phyloP scores from a whole-genome alignment of 2,888 invertebrate genomes.

The Caenorhabditis sinica region DNA sequence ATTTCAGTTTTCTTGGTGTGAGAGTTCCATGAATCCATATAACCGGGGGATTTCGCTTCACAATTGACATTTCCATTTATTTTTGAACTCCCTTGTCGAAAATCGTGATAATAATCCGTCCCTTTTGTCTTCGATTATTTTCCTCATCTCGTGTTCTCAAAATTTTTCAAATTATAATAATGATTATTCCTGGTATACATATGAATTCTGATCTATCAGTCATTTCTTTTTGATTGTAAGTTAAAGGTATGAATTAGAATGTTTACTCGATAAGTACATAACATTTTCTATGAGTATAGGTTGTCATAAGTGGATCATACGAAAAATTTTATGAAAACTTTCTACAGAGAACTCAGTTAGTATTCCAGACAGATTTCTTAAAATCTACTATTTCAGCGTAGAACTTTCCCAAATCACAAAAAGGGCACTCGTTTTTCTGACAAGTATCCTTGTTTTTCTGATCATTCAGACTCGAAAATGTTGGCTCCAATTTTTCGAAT shows the following conservation, averaged over 20 bases:
- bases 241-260: not conserved
- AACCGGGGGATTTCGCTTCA: not conserved
- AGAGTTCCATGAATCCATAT: conserved; percentile 19
- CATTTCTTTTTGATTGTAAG: not conserved
- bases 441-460: not conserved
- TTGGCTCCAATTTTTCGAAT: not conserved
- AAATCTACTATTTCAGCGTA: too few species aligned
- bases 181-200: not conserved
- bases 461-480: not conserved
- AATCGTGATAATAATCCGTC: conserved; percentile 24
- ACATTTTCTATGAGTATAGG: too few species aligned
- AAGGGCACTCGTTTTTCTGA: not conserved
- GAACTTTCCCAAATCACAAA: too few species aligned
- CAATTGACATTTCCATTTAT: conserved; percentile 15
- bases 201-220: too few species aligned
- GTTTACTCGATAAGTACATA: too few species aligned
- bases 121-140: conserved; percentile 3
- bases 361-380: too few species aligned
- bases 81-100: conserved; percentile 24
- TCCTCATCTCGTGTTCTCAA: not conserved
- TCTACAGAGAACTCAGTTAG: too few species aligned
- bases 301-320: too few species aligned
- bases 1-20: not conserved
- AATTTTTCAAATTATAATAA: not conserved
- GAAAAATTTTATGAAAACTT: too few species aligned